A percentile compares a stretch with the other conserved stretches of the same genome.
These are phyloP conservation scores for Archocentrus centrarchus DNA, from an alignment of 2,113 vertebrate species.

Conservation along the genomic window DNA sequence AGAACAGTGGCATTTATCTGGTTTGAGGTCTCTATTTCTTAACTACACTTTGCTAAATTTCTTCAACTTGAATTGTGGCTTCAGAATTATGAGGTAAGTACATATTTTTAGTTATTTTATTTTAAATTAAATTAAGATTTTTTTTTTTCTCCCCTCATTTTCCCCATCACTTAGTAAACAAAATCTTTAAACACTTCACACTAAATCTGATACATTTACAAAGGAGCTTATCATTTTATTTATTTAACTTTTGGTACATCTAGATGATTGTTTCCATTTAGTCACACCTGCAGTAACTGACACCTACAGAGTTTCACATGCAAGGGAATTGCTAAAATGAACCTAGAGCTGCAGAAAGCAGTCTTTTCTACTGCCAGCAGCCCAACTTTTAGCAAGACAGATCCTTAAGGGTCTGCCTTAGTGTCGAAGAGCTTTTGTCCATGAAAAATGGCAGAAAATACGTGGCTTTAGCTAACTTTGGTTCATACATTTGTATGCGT, in stretches of 20 bases:
- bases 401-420: neutral
- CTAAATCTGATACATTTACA: neutral
- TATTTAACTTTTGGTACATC: constrained; percentile 10
- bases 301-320: neutral
- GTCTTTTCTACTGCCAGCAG: neutral
- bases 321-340: constrained; percentile 18
- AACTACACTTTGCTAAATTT: constrained; percentile 37
- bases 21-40: constrained; percentile 1
- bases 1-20: neutral
- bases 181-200: constrained; percentile 9
- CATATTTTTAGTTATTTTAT: constrained; percentile 27
- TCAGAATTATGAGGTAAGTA: constrained; percentile 68
- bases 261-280: constrained; percentile 42
- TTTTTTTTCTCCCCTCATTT: neutral
- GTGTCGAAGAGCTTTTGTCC: neutral
- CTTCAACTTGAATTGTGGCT: constrained; percentile 33
- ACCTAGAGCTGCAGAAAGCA: constrained; percentile 19
- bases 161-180: neutral
- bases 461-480: neutral
- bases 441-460: neutral
- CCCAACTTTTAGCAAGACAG: neutral
- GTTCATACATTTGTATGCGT: neutral
- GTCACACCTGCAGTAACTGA: constrained; percentile 30
- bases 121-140: constrained; percentile 8
- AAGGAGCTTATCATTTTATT: constrained; percentile 1